phyloP scores from a whole-genome alignment of 2,888 invertebrate genomes.

The Gymnoscelis rufifasciata region DNA sequence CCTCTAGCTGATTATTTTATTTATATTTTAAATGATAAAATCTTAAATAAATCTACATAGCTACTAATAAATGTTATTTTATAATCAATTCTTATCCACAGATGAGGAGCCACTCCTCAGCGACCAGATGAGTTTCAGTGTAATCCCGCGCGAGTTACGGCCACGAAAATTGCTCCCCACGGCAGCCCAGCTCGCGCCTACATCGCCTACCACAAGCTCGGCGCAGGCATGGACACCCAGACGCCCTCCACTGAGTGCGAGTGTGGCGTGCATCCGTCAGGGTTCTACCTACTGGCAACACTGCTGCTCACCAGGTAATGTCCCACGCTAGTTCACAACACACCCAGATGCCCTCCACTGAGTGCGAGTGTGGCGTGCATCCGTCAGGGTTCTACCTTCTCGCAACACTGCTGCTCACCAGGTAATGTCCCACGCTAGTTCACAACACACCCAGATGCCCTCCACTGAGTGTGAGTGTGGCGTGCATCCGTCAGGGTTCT shows the following conservation, averaged over 20 bases:
- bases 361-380: slow-evolving; percentile 82
- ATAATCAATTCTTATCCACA: slow-evolving; percentile 25
- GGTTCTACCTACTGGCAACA: slow-evolving; percentile 82
- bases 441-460: slow-evolving; percentile 70
- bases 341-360: slow-evolving; percentile 73
- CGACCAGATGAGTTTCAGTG: slow-evolving; percentile 71
- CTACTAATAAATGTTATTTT: too few relatives aligned
- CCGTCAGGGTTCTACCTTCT: slow-evolving; percentile 82
- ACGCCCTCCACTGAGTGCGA: slow-evolving; percentile 79
- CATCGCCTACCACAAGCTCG: slow-evolving; percentile 82
- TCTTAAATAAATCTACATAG: too few relatives aligned
- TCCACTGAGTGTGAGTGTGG: slow-evolving; percentile 80
- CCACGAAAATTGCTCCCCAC: slow-evolving; percentile 74
- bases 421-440: slow-evolving; percentile 39
- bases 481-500: slow-evolving; percentile 82
- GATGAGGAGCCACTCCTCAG: slow-evolving; percentile 60
- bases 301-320: slow-evolving; percentile 71
- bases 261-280: slow-evolving; percentile 82
- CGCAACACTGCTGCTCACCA: slow-evolving; percentile 78
- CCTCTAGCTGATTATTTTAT: too few relatives aligned
- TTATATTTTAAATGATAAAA: too few relatives aligned
- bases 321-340: slow-evolving; percentile 30
- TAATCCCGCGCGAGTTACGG: slow-evolving; percentile 50
- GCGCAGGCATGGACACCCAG: slow-evolving; percentile 76
- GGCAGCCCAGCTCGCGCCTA: slow-evolving; percentile 76